Percentiles rank a stretch among this genome's conserved stretches.
Evolutionary conservation across 2,113 vertebrate species (phyloP).

Genomic region (Cervus canadensis): DNA sequence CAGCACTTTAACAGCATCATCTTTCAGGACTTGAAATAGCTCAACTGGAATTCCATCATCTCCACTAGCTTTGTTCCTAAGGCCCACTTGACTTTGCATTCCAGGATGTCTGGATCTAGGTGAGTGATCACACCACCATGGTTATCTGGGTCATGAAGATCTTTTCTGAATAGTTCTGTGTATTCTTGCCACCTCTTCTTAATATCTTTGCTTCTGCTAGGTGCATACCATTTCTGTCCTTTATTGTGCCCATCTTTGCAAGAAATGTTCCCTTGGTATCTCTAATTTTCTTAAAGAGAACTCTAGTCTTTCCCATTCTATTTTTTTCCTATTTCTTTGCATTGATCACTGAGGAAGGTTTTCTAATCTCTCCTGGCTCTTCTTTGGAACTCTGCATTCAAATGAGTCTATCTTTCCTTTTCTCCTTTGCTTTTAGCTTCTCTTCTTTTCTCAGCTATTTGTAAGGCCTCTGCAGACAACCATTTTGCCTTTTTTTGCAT

Average conservation of each 20-base stretch:
- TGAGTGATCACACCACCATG: neutral
- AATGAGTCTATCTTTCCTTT: neutral
- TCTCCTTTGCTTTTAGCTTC: neutral
- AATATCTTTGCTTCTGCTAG: neutral
- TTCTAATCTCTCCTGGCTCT: neutral
- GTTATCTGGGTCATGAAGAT: neutral
- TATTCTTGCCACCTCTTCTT: neutral
- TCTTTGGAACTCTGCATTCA: neutral
- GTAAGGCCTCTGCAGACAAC: neutral
- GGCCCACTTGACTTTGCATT: neutral
- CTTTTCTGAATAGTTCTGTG: neutral
- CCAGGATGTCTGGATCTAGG: neutral
- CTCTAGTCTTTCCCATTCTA: neutral
- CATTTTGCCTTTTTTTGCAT: neutral
- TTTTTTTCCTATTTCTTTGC: neutral
- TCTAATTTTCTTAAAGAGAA: neutral
- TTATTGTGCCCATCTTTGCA: neutral
- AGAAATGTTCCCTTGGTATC: neutral
- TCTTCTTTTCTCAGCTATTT: neutral
- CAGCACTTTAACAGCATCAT: neutral
- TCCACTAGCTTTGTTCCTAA: neutral
- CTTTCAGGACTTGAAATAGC: neutral
- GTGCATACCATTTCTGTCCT: neutral
- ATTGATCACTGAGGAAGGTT: neutral
- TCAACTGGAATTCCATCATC: neutral